These are phyloP conservation scores for Escarpia spicata DNA, from an alignment of 2,888 invertebrate genomes.

Conservation along the genomic window DNA sequence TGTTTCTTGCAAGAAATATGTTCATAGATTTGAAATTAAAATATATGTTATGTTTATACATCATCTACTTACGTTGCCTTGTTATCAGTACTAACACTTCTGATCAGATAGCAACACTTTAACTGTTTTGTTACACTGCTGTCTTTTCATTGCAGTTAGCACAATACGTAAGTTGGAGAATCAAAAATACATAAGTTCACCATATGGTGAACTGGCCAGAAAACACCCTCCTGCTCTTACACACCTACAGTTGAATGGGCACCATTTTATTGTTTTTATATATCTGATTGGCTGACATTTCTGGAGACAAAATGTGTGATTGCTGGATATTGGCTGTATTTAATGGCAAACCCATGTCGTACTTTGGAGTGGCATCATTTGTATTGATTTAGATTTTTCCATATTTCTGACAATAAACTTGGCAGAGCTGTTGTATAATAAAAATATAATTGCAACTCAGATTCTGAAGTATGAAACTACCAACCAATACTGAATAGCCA, in stretches of 20 bases:
- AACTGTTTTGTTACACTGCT: background rate
- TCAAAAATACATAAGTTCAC: background rate
- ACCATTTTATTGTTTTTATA: background rate
- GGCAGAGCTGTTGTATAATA: too few species aligned
- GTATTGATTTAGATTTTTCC: background rate
- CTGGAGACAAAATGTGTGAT: background rate
- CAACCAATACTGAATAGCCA: too few species aligned
- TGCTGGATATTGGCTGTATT: background rate
- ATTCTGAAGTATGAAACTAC: too few species aligned
- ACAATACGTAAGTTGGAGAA: conserved; percentile 5
- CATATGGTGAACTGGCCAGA: background rate
- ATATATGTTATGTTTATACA: too few species aligned
- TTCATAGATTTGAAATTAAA: too few species aligned
- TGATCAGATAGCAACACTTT: background rate
- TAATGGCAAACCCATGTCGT: background rate
- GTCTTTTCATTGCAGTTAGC: background rate
- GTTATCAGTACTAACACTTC: background rate
- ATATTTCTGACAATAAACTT: too few species aligned
- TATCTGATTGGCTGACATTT: background rate
- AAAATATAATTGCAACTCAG: too few species aligned
- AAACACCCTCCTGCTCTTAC: background rate
- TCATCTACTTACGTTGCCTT: background rate
- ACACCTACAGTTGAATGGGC: background rate
- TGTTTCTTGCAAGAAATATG: background rate
- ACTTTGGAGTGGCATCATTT: background rate